Evolutionary conservation across 2,797 vertebrate species (phyloP), one percentile per base, ranked within the genome.

Genomic region (Lepus townsendii): DNA sequence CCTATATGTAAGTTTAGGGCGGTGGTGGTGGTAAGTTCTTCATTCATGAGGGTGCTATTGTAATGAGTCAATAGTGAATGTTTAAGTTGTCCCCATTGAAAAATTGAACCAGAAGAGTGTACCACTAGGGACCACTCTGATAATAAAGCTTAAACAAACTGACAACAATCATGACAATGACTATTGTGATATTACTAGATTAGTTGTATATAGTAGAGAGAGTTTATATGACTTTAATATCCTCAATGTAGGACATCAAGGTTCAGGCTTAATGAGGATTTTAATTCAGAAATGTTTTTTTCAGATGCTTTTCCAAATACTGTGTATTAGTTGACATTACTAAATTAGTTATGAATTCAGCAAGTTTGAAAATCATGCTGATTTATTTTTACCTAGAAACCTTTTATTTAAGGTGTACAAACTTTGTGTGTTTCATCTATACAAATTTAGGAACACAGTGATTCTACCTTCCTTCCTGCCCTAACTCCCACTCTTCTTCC

Each of bases 71-170:
- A 88, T 32, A 85, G 7, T 20, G 9, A 78, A 3, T 79, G 24
- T 89, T 72, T 38, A 89, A 26, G 12, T 47, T 71, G 62, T 14
- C 54, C 57, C 86, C 84, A 17, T 75, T 92, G 71, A 79, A 85
- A 95, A 86, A 77, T 69, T 66, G 52, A 95, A 95, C 66, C 6
- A 47, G 78, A 78, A 84, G 78, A 66, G 50, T 75, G 63, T 14
- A 75, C 95, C 76, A 82, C 78, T 71, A 95, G 95, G 71, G 72
- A 86, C 89, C 83, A 95, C 76, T 92, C 50, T 91, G 95, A 66
- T 91, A 91, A 93, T 94, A 95, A 90, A 75, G 20, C 84, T 88
- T 84, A 78, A 89, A 78, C 22, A 50, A 82, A 38, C 4, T 66
- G 35, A 54, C 16, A 42, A 38, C 69, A 68, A 16, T 57, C 60